Base-by-base conservation (phyloP, 1,140 invertebrate genomes). In the Scaptomyza montana region DNA sequence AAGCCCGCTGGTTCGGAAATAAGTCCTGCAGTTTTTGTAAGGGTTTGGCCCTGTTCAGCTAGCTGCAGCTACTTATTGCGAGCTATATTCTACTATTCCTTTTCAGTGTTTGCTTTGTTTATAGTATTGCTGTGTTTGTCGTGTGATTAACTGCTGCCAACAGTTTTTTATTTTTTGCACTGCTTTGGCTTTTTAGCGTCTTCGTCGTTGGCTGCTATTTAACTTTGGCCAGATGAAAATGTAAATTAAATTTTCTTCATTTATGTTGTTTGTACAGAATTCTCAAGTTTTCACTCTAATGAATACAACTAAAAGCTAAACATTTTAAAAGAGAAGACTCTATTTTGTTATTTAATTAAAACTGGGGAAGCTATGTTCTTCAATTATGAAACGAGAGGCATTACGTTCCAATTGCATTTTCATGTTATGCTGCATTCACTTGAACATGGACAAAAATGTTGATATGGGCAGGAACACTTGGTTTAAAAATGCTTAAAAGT, bases 81-180 rank as follows among this genome's bases (percentile, higher is more conserved):
- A 25, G 21, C 21, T 4, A 25, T 25, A 25, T 25, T 60, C 45
- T 66, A 9, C 51, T 45, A 21, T 61, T 36, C 39, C 8, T 46
- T 53, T 43, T 6, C 25, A 47, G 25, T 33, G 28, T 63, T 65
- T 62, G 36, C 67, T 65, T 53, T 73, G 39, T 61, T 61, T 78
- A 64, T 74, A 73, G 57, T 71, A 45, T 54, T 69, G 67, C 68
- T 77, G 56, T 74, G 68, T 73, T 89, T 89, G 79, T 54, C 61
- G 62, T 70, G 70, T 87, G 82, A 87, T 87, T 87, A 87, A 87
- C 82, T 79, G 74, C 79, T 66, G 65, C 66, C 67, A 73, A 78
- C 60, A 60, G 8, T 63, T 59, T 56, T 16, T 16, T 16, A n/a
- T n/a, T n/a, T 1, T 63, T 60, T 70, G 61, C 63, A 57, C 64